A percentile compares a stretch with the other conserved stretches of the same genome.
phyloP scores from a whole-genome alignment of 2,797 vertebrate species.

The Chaetophractus vellerosus region DNA sequence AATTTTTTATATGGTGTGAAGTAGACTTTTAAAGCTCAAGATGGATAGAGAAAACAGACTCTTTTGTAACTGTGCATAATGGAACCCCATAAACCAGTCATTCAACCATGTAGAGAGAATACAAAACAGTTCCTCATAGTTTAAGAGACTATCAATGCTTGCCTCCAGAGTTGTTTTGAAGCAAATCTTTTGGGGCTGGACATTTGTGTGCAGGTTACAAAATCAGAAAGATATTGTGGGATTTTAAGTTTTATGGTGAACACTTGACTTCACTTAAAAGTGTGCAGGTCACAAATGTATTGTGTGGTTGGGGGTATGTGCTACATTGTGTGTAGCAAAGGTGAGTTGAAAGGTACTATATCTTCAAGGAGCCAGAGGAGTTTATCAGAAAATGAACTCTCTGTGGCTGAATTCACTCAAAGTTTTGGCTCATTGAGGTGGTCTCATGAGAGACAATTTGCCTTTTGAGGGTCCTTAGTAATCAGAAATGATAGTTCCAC shows the following conservation, averaged over 20 bases:
- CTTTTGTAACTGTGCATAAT: slow-evolving; percentile 27
- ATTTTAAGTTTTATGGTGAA: slow-evolving; percentile 64
- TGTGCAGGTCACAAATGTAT: background rate
- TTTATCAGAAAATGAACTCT: slow-evolving; percentile 56
- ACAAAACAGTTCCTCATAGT: slow-evolving; percentile 25
- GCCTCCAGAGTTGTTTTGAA: slow-evolving; percentile 42
- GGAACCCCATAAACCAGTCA: slow-evolving; percentile 4
- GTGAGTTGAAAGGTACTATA: slow-evolving; percentile 30
- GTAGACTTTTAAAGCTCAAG: background rate
- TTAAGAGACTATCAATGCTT: slow-evolving; percentile 22
- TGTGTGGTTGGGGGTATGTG: background rate
- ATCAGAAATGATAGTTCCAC: slow-evolving; percentile 52
- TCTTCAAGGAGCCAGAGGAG: background rate
- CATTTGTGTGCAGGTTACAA: background rate
- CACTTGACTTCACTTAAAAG: slow-evolving; percentile 16
- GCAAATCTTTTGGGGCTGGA: slow-evolving; percentile 8
- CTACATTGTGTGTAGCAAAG: background rate
- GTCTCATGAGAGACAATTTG: slow-evolving; percentile 4
- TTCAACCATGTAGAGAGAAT: slow-evolving; percentile 12
- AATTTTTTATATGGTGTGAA: no score
- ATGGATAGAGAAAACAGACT: background rate
- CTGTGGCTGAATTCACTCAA: slow-evolving; percentile 13
- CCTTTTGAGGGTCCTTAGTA: slow-evolving; percentile 21
- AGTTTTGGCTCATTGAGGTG: slow-evolving; percentile 6
- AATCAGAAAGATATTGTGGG: background rate